A percentile compares a stretch with the other conserved stretches of the same genome.
Evolutionary conservation across 2,113 vertebrate species (phyloP).

Genomic region (Carollia perspicillata): DNA sequence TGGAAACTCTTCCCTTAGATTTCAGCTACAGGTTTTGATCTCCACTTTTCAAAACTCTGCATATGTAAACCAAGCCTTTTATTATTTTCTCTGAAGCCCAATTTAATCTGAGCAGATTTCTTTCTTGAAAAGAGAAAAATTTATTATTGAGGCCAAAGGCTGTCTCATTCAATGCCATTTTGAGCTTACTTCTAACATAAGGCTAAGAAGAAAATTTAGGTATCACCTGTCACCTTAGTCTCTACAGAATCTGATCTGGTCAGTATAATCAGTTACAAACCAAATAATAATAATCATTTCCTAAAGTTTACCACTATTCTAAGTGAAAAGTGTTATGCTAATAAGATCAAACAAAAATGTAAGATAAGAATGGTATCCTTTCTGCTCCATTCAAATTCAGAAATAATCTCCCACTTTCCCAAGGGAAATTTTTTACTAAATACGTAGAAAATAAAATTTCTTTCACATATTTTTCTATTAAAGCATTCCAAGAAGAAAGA

Average conservation of each 20-base stretch:
- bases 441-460: neutral
- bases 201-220: neutral
- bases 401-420: neutral
- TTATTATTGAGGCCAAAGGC: neutral
- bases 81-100: constrained; percentile 6
- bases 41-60: neutral
- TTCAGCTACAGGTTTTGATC: neutral
- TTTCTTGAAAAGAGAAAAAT: neutral
- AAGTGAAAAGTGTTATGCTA: constrained; percentile 37
- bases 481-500: neutral
- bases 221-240: neutral
- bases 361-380: neutral
- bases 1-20: neutral
- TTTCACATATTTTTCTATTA: constrained; percentile 15
- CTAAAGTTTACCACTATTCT: neutral
- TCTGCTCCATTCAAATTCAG: constrained; percentile 5
- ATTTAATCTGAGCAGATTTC: neutral
- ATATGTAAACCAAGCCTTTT: neutral
- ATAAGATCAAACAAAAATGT: constrained; percentile 21
- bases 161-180: neutral
- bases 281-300: constrained; percentile 15
- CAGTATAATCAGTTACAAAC: neutral
- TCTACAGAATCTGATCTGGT: neutral
- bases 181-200: constrained; percentile 32
- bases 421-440: neutral